Percentiles rank a stretch among this genome's conserved stretches.
Conservation (phyloP, 2,797 vertebrate species). For the Scolopax rusticola region DNA sequence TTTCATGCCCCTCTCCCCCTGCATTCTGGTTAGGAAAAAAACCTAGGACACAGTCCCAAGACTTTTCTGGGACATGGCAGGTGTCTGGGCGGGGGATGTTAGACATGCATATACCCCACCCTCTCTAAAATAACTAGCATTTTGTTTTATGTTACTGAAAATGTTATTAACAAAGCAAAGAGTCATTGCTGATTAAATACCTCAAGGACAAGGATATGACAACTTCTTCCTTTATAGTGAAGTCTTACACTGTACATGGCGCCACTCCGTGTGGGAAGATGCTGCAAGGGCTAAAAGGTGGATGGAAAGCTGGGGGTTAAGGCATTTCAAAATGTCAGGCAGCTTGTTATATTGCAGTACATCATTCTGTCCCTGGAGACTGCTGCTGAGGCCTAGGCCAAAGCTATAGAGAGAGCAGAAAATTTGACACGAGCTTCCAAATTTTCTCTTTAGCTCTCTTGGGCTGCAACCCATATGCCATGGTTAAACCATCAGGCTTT, state of each 20-base stretch:
- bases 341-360: constrained; percentile 85
- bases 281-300: constrained; percentile 49
- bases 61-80: not conserved
- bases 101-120: not conserved
- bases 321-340: constrained; percentile 81
- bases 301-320: constrained; percentile 59
- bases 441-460: constrained; percentile 70
- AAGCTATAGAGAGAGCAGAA: constrained; percentile 78
- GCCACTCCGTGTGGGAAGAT: constrained; percentile 47
- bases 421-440: constrained; percentile 76
- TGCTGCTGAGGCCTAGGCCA: constrained; percentile 80
- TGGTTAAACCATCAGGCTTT: constrained; percentile 74
- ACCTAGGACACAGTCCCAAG: not conserved
- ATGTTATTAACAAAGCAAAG: constrained; percentile 55
- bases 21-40: not conserved
- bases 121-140: not conserved
- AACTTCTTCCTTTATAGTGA: constrained; percentile 54
- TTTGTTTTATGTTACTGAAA: constrained; percentile 33
- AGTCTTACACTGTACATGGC: not conserved
- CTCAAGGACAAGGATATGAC: constrained; percentile 78
- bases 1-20: not conserved
- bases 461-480: constrained; percentile 82
- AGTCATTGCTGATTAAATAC: constrained; percentile 81
- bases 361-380: constrained; percentile 84
- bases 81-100: not conserved